Conservation (phyloP, 2,888 invertebrate species). For the Drosophila mulleri region DNA sequence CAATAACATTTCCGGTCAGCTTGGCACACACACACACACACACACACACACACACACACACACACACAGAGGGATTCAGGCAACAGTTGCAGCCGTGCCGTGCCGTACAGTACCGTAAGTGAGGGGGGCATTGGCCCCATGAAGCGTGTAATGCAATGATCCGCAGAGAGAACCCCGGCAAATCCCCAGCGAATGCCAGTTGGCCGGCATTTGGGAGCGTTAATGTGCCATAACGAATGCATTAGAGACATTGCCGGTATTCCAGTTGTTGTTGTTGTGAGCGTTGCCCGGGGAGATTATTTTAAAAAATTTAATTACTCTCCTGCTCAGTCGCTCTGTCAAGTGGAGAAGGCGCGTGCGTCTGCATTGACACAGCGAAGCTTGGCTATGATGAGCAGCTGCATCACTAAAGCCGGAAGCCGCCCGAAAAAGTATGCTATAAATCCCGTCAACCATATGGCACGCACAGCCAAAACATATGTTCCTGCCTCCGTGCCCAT, state of each 20-base stretch:
- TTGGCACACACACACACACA: slow-evolving; percentile 48
- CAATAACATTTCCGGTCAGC: slow-evolving; percentile 81
- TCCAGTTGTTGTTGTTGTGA: slow-evolving; percentile 28
- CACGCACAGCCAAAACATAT: slow-evolving; percentile 61
- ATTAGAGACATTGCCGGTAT: slow-evolving; percentile 62
- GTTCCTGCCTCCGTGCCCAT: slow-evolving; percentile 49
- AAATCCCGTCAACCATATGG: slow-evolving; percentile 47
- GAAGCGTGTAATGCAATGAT: slow-evolving; percentile 71
- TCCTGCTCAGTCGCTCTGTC: not conserved
- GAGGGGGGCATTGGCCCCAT: slow-evolving; percentile 54
- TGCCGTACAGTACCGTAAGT: not conserved
- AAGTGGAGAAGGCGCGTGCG: not conserved
- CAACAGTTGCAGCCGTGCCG: slow-evolving; percentile 17
- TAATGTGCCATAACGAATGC: slow-evolving; percentile 80
- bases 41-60: slow-evolving; percentile 28
- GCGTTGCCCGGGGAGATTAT: slow-evolving; percentile 49
- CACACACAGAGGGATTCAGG: slow-evolving; percentile 19
- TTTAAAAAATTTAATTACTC: slow-evolving; percentile 76
- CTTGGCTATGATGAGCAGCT: slow-evolving; percentile 13
- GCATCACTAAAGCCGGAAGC: slow-evolving; percentile 24
- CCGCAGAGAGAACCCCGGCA: slow-evolving; percentile 26
- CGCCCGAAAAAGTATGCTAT: slow-evolving; percentile 58
- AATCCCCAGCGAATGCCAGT: slow-evolving; percentile 67
- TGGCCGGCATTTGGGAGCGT: slow-evolving; percentile 67
- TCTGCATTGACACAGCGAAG: not conserved